These are phyloP conservation scores for Ochropleura plecta DNA, from an alignment of 2,888 invertebrate genomes.

Conservation along the genomic window DNA sequence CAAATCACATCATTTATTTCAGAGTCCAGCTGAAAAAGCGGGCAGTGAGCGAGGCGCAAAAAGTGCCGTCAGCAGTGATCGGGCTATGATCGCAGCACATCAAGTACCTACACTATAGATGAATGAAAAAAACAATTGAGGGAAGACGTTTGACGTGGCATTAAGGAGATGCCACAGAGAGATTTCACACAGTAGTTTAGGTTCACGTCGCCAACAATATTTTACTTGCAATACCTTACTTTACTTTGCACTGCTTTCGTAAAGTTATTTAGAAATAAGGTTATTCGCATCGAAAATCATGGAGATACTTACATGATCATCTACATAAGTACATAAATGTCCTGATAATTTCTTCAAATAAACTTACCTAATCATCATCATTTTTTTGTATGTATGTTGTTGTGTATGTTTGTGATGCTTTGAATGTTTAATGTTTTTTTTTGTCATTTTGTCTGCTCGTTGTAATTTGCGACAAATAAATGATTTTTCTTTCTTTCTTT, in stretches of 20 bases:
- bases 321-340: too few species aligned
- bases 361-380: too few species aligned
- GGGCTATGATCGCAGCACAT: conserved; percentile 66
- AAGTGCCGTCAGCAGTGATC: conserved; percentile 56
- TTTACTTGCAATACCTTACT: neutral
- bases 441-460: too few species aligned
- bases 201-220: conserved; percentile 6
- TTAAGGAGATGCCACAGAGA: conserved; percentile 53
- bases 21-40: conserved; percentile 62
- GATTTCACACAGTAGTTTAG: conserved; percentile 53
- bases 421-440: too few species aligned
- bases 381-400: too few species aligned
- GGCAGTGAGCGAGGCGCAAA: conserved; percentile 47
- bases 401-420: too few species aligned
- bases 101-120: conserved; percentile 61
- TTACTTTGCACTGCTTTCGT: neutral
- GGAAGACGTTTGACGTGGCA: conserved; percentile 77
- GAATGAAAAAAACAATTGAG: conserved; percentile 81
- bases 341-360: too few species aligned
- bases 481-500: too few species aligned
- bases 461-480: too few species aligned
- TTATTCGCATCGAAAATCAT: too few species aligned
- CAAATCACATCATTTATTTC: conserved; percentile 66
- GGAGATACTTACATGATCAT: too few species aligned
- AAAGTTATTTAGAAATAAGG: neutral